Evolutionary conservation across 2,888 invertebrate species (phyloP), one percentile per base, ranked within the genome.

Genomic region (Monochamus alternatus): DNA sequence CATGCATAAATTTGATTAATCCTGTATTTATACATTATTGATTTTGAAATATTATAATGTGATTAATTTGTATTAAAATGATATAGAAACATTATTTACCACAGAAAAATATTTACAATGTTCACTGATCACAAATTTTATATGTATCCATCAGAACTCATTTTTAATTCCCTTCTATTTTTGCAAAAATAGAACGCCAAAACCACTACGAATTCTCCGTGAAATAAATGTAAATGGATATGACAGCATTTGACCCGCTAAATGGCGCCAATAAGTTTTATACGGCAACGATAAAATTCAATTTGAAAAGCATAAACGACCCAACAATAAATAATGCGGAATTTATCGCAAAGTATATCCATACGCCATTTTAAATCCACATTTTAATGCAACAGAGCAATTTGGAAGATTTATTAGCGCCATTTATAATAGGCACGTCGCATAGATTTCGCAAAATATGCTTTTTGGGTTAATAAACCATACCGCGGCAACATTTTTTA

Each of bases 381-480:
- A 31, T 74, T 69, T 47, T 69, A 74, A 69, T 75, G 64, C 64
- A 70, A 69, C 43, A 70, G 52, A n/a, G 52, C 44, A 64, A 31
- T 55, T 38, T 44, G 55, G 32, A 30, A 75, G 75, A 75, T 75
- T 75, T 75, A 75, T 75, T 62, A 70, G 14, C 9, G 70, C 47
- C 67, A 59, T 75, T 75, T 70, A 65, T 75, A 70, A 70, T 70
- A 55, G 47, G 43, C 64, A 63, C 44, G 60, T 63, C 58, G 31
- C 59, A 31, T 62, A 68, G 47, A 32, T 52, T 68, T 51, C 55
- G 22, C 52, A 62, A 67, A 74, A 74, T 74, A 74, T 74, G 74
- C 63, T 63, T 74, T 74, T 67, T 74, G 62, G 67, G 74, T 68
- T 68, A 59, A 68, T 74, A 74, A 74, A 68, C 60, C 55, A 30